Evolutionary conservation across 2,797 vertebrate genomes (phyloP).

Genomic region (Centropyge bicolor): DNA sequence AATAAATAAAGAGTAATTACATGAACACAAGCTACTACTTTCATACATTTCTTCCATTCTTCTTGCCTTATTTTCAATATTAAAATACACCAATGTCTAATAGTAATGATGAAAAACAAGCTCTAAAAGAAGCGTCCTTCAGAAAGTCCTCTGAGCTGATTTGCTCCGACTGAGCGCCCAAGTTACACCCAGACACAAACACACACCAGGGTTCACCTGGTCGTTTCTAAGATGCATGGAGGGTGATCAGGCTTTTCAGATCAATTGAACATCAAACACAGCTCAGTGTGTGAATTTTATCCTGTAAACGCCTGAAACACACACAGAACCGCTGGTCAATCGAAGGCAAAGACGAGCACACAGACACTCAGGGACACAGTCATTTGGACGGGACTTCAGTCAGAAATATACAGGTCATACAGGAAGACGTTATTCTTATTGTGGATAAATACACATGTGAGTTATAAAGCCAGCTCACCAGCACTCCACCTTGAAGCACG

Average conservation of each 20-base stretch:
- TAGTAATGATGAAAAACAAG: neutral
- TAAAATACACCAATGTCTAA: neutral
- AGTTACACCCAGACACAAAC: slow-evolving; percentile 29
- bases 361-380: neutral
- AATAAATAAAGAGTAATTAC: neutral
- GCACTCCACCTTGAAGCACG: neutral
- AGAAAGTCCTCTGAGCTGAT: slow-evolving; percentile 44
- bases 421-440: neutral
- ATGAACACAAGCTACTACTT: no score
- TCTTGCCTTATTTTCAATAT: neutral
- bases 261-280: slow-evolving; percentile 60
- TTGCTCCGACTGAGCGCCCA: slow-evolving; percentile 29
- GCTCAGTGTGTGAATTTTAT: slow-evolving; percentile 60
- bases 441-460: neutral
- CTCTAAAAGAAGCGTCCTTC: slow-evolving; percentile 39
- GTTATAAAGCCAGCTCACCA: neutral
- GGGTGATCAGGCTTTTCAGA: slow-evolving; percentile 57
- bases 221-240: slow-evolving; percentile 61
- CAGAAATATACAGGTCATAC: neutral
- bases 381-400: no score
- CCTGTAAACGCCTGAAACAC: slow-evolving; percentile 35
- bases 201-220: slow-evolving; percentile 31
- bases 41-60: neutral
- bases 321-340: slow-evolving; percentile 38
- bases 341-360: slow-evolving; percentile 28